Conservation (phyloP, 2,797 vertebrate genomes). For the Oceanodroma leucorhoa region DNA sequence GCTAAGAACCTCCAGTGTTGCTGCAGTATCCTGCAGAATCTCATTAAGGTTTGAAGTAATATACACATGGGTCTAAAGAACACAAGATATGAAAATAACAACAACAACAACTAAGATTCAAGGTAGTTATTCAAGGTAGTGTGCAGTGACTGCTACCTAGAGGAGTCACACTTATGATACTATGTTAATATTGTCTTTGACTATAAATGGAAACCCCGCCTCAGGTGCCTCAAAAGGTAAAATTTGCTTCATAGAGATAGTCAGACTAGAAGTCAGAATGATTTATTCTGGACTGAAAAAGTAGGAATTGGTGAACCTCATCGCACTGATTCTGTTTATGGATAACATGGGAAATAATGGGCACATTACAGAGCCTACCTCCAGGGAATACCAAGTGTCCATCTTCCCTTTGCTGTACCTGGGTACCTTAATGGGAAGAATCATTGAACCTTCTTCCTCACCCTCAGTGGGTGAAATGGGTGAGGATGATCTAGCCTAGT, state of each 20-base stretch:
- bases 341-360: background rate
- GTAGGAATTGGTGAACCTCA: background rate
- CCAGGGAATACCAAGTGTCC: background rate
- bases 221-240: background rate
- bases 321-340: background rate
- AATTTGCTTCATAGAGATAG: background rate
- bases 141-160: background rate
- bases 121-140: background rate
- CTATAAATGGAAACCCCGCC: background rate
- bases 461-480: background rate
- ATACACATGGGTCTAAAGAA: background rate
- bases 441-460: background rate
- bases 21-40: background rate
- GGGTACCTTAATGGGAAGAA: background rate
- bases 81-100: background rate
- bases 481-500: background rate
- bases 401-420: background rate
- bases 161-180: background rate
- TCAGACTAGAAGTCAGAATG: background rate
- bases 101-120: background rate
- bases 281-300: background rate
- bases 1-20: background rate
- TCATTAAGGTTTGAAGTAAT: background rate
- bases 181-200: background rate
- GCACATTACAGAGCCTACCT: background rate